These are phyloP conservation scores for Paraplagusia blochii DNA, from an alignment of 2,113 vertebrate genomes.

Conservation along the genomic window DNA sequence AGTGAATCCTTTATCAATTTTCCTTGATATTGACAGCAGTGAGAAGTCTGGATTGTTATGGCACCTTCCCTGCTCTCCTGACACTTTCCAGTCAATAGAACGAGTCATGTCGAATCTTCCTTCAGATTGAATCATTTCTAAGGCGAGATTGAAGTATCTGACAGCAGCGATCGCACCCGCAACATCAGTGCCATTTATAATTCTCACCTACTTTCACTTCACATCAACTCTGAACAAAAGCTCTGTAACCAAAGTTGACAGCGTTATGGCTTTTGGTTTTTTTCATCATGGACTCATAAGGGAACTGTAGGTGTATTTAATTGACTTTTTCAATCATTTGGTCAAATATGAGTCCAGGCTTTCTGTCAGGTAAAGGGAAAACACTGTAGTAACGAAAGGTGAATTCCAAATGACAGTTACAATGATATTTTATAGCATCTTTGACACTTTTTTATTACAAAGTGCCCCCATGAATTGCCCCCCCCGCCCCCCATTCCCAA, in stretches of 20 bases:
- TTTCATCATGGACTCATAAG: no score
- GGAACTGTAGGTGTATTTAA: no score
- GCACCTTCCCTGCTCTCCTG: not conserved
- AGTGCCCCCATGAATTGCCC: no score
- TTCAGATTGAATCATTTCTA: conserved; percentile 2
- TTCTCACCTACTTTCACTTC: not conserved
- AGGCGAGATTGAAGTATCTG: not conserved
- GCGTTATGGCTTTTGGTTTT: not conserved
- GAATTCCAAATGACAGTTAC: no score
- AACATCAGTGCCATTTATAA: not conserved
- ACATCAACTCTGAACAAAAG: not conserved
- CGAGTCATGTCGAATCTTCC: not conserved
- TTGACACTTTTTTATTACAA: no score
- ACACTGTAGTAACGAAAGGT: no score
- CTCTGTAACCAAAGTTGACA: not conserved
- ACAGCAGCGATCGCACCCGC: not conserved
- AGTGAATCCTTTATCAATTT: not conserved
- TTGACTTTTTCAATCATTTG: no score
- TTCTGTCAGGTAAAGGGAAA: no score
- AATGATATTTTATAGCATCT: no score
- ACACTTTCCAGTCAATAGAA: not conserved
- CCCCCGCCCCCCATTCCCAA: no score
- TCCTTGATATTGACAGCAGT: conserved; percentile 5
- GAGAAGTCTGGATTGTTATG: not conserved
- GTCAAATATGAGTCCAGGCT: no score